Base-by-base conservation (phyloP, 2,888 invertebrate species). In the Eudemis profundana region DNA sequence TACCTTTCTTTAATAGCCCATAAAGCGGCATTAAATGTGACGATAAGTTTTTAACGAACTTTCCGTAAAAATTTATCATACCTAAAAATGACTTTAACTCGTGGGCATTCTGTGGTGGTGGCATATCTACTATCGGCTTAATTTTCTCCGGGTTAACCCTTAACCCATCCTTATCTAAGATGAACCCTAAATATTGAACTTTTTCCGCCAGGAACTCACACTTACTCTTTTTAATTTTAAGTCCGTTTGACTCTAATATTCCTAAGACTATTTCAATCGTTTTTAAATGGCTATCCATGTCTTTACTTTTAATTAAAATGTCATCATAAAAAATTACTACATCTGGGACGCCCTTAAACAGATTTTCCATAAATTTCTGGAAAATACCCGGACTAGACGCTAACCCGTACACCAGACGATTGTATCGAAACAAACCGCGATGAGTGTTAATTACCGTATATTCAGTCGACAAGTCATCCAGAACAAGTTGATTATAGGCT, bases 111-210 rank as follows among this genome's bases (percentile, higher is more conserved):
- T 19, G 15, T 3, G 42, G 42, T 3, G 15, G 10, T 3, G 15
- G 8, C 15, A 15, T 17, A 7, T 44, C 17, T 21, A 44, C 5
- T 12, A 44, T 44, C 3, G 44, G 17, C 12, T 44, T 17, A 8
- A 44, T 17, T 10, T 19, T 44, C 4, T 17, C n/a, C 4, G 15
- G 4, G 4, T 15, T 21, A 17, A 14, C 17, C 5, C 17, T 15
- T 3, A 42, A 42, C 2, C 42, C 42, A 4, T n/a, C 7, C 17
- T 42, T 21, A 21, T 44, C 44, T 4, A 67, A 59, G 1, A 59
- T 38, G 23, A 54, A 63, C 2, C 63, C 67, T 17, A 67, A 23
- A 17, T 67, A 67, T 21, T 63, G 59, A 3, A 67, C 63, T 3
- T 21, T 44, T 8, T 59, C 27, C 23, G 46, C 40, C 42, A 57